Base-by-base conservation (phyloP, 1,140 invertebrate species). In the Heliconius nattereri region DNA sequence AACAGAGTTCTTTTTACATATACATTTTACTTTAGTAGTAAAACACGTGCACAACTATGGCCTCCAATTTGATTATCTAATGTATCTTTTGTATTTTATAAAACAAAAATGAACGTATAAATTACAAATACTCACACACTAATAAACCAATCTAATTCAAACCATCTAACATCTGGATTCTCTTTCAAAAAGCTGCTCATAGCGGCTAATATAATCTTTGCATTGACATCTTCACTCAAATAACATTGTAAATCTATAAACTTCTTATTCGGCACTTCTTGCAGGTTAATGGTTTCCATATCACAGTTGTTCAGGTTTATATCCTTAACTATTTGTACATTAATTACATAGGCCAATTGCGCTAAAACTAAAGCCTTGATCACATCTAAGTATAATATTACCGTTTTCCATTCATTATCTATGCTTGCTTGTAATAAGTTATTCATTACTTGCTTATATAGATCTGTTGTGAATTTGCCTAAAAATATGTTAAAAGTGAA, bases 251-350 rank as follows among this genome's bases (percentile, higher is more conserved):
- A 78, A 84, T 94, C 92, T 75, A 92, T 81, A 81, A 90, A 92
- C 80, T 75, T 92, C 86, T 87, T 76, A 87, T 87, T 83, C 73
- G 90, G 85, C 73, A 93, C 85, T n/a, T 94, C 91, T 86, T 90
- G 88, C 80, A 92, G 86, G 82, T 87, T 87, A 72, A 89, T 83
- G 35, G 80, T 85, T 78, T 86, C 82, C 80, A 86, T 91, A 91
- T 93, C 91, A 92, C 91, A 92, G 89, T 87, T 81, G 40, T 37
- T 84, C 75, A 84, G 76, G 72, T 85, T 89, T 73, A 81, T 75
- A 57, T 93, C 90, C 83, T 82, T 93, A 81, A 94, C 87, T 86
- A 91, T 90, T 91, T 91, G 91, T 91, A 94, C 92, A 88, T 92
- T 90, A 20, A 91, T 84, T 54, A 94, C 90, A 73, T 92, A 92